Evolutionary conservation across 2,888 invertebrate genomes (phyloP), one percentile per base, ranked within the genome.

Genomic region (Eilema sororculum): DNA sequence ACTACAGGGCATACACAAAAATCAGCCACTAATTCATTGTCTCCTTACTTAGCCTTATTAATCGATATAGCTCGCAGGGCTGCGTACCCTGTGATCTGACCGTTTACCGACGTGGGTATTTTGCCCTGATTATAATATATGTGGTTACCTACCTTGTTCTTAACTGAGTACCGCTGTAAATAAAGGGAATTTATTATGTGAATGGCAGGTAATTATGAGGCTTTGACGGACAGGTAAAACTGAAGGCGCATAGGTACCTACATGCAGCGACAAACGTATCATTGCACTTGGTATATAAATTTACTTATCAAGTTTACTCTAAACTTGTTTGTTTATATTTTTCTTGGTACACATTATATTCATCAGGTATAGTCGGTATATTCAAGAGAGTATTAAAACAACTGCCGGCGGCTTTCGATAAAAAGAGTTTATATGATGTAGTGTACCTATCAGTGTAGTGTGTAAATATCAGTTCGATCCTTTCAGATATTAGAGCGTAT

Each of bases 51-150:
- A 78, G 73, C 76, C 77, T 78, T 75, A 83, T 84, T 80, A 84
- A 82, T 79, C 76, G 73, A 76, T 56, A 59, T 62, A 64, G 56
- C 78, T 76, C 73, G 65, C 72, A 65, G 76, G 70, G 25, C 74
- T 68, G 64, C 64, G 68, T 67, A 71, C 75, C 77, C 81, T 81
- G 70, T 83, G 74, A 80, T 78, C 74, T 62, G 64, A 71, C 75
- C 81, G 77, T 81, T 83, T 81, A 83, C 82, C 83, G 82, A 69
- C 78, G 75, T 72, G 62, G 67, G 30, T 63, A 76, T 69, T 81
- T 81, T 52, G 16, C 25, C 60, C 65, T 79, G 75, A 82, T 79
- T 78, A 78, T n/a, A n/a, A n/a, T n/a, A n/a, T 82, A 83, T 80
- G 73, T 73, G 64, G 76, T 79, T 81, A 77, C 59, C 33, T 65